These are phyloP conservation scores for Conus betulinus DNA, from an alignment of 1,140 invertebrate species.

Conservation along the genomic window DNA sequence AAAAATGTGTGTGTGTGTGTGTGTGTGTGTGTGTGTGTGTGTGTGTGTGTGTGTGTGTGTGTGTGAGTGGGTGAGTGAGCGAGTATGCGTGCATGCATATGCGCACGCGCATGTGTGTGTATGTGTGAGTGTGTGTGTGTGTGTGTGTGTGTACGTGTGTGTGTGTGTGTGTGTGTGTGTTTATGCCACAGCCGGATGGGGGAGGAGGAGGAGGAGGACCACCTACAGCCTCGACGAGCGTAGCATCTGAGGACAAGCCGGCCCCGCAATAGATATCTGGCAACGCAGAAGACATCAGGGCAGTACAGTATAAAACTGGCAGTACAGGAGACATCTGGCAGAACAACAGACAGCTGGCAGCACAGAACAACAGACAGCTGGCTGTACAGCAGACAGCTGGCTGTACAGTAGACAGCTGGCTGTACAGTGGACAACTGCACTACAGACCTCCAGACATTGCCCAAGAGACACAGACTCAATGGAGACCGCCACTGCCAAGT, in stretches of 20 bases:
- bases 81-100: neutral
- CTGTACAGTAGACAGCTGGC: no score
- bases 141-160: neutral
- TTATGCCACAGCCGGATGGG: neutral
- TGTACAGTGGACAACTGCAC: no score
- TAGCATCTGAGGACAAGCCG: neutral
- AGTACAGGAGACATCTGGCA: neutral
- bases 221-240: neutral
- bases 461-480: no score
- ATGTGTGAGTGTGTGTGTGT: neutral
- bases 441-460: no score
- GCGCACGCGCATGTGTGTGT: neutral
- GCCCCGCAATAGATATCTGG: no score
- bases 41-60: conserved; percentile 10
- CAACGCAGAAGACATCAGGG: neutral
- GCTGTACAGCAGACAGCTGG: no score
- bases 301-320: no score
- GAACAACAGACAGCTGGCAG: no score
- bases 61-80: neutral
- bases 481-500: no score
- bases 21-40: conserved; percentile 1
- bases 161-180: neutral
- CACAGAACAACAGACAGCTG: no score
- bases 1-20: no score
- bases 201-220: neutral